A percentile compares a stretch with the other conserved stretches of the same genome.
phyloP scores from a whole-genome alignment of 2,113 vertebrate genomes.

The Siphamia tubifer region DNA sequence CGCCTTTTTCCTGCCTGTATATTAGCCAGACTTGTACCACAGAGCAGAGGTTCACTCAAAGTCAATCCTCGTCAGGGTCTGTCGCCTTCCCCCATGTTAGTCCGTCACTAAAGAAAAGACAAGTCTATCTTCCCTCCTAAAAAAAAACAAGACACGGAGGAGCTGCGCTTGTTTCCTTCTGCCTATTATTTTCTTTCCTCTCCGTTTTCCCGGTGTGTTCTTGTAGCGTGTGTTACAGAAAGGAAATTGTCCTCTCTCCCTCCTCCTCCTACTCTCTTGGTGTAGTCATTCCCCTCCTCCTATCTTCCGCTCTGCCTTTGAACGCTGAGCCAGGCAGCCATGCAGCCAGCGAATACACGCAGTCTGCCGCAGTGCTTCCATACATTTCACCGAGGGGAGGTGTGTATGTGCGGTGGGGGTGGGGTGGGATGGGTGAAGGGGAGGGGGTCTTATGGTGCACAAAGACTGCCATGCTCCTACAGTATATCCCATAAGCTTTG shows the following conservation, averaged over 20 bases:
- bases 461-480: background rate
- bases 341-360: constrained; percentile 71
- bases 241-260: constrained; percentile 73
- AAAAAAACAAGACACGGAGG: constrained; percentile 40
- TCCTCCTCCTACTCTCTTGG: constrained; percentile 58
- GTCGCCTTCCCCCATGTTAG: constrained; percentile 70
- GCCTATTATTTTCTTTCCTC: constrained; percentile 61
- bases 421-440: background rate
- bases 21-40: constrained; percentile 45
- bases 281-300: constrained; percentile 75
- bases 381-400: constrained; percentile 54
- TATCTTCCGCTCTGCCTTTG: constrained; percentile 75
- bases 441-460: background rate
- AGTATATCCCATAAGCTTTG: background rate
- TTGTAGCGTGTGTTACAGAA: constrained; percentile 77
- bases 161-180: constrained; percentile 67
- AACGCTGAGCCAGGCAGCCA: constrained; percentile 67
- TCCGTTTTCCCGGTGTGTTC: constrained; percentile 74
- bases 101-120: constrained; percentile 46
- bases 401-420: constrained; percentile 1
- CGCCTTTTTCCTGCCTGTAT: constrained; percentile 59
- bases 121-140: background rate
- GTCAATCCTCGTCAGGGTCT: constrained; percentile 68
- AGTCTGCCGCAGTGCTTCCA: constrained; percentile 79
- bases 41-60: constrained; percentile 66